Evolutionary conservation across 2,113 vertebrate species (phyloP), one percentile per base, ranked within the genome.

Genomic region (Onychostoma macrolepis): DNA sequence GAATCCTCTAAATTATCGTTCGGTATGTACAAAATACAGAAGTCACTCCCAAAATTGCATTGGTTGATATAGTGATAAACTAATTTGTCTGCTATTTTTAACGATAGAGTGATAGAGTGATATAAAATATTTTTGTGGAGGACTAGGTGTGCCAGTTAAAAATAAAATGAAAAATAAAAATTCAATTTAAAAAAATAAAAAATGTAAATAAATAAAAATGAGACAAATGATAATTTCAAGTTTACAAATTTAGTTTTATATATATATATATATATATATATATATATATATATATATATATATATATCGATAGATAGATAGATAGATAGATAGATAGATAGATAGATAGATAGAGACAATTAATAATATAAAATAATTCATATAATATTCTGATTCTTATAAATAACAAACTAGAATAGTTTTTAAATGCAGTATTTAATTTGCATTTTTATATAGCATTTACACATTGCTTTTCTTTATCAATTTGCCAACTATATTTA

Each of bases 1-100:
- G 61, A 71, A 83, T 33, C 19, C 33, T 56, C 28, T 80, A 41
- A 80, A 80, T 80, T 80, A 61, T 50, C 1, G 3, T 36, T 80
- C 8, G 15, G 33, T 80, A 61, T 80, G 78, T 61, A 41, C 26
- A 72, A 11, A 83, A 83, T 50, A 69, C 26, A 71, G 30, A 19
- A 71, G 45, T 50, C 81, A 53, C 81, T 72, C 81, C 81, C 28
- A 61, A 63, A 80, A 78, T 53, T 53, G 26, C 28, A 21, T 53
- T 53, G 48, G 45, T 48, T 78, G 76, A 48, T 50, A 21, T 33
- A 78, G 28, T 21, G 26, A 53, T 30, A 30, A 53, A 8, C 26
- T 53, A 24, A 24, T 11, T 38, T 24, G 7, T 38, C 69, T 72
- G 28, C 28, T 24, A 5, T 38, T 36, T 38, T 38, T 41, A 11